phyloP scores from a whole-genome alignment of 1,140 invertebrate genomes.

The Palaemon carinicauda region DNA sequence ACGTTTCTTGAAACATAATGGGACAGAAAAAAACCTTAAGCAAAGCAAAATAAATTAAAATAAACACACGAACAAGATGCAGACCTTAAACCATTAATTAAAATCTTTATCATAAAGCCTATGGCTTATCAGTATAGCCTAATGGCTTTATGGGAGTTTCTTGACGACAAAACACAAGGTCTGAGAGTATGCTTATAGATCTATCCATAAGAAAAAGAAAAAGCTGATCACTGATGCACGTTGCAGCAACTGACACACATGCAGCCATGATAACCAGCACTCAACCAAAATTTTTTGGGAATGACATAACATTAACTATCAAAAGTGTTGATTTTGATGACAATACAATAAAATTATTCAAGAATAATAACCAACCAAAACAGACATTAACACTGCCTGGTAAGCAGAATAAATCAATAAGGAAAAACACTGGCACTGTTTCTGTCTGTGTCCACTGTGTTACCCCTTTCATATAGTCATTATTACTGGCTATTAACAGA shows the following conservation, averaged over 20 bases:
- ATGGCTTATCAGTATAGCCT: slow-evolving; percentile 25
- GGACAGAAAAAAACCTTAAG: slow-evolving; percentile 47
- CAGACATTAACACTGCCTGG: slow-evolving; percentile 56
- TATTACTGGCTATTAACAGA: not conserved
- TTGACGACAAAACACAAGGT: slow-evolving; percentile 28
- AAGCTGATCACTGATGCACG: slow-evolving; percentile 40
- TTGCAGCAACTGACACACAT: slow-evolving; percentile 56
- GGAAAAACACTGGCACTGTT: slow-evolving; percentile 52
- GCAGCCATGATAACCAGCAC: slow-evolving; percentile 54
- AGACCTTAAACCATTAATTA: slow-evolving; percentile 32
- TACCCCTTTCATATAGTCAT: not conserved
- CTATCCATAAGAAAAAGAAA: not conserved
- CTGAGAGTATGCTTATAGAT: slow-evolving; percentile 15
- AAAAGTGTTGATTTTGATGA: slow-evolving; percentile 41
- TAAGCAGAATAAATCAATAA: slow-evolving; percentile 56
- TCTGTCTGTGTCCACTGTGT: slow-evolving; percentile 50
- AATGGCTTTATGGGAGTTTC: slow-evolving; percentile 9
- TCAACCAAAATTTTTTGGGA: slow-evolving; percentile 36
- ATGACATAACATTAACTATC: slow-evolving; percentile 43
- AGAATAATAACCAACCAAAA: slow-evolving; percentile 57
- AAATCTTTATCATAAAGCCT: slow-evolving; percentile 45
- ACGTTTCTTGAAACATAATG: slow-evolving; percentile 33
- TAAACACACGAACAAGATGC: slow-evolving; percentile 51
- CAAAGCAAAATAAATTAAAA: slow-evolving; percentile 45
- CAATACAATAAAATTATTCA: slow-evolving; percentile 49